These are phyloP conservation scores for Coelinius sp. DNA, from an alignment of 2,888 invertebrate species.

Conservation along the genomic window DNA sequence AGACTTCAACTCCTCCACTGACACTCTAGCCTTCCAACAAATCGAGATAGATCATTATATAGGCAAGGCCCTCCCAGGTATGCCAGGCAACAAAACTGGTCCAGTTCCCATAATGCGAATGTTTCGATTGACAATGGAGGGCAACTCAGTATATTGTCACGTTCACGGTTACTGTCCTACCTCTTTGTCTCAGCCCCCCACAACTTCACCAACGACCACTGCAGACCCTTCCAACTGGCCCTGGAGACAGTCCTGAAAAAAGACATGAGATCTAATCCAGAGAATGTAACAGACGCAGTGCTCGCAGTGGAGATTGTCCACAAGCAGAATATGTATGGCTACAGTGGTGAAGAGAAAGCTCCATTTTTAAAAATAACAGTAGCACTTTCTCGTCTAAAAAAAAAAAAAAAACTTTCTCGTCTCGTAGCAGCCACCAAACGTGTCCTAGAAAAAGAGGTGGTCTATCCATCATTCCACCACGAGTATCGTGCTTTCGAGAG, in stretches of 20 bases:
- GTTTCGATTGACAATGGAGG: constrained; percentile 88
- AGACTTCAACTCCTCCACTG: constrained; percentile 77
- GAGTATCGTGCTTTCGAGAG: constrained; percentile 84
- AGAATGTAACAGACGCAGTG: constrained; percentile 84
- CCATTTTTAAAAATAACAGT: constrained; percentile 89
- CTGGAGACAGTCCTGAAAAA: constrained; percentile 84
- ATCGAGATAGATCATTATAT: constrained; percentile 94
- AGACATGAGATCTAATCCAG: constrained; percentile 86
- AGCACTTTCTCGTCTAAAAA: no score
- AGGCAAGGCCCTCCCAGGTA: constrained; percentile 80
- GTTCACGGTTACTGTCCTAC: constrained; percentile 97
- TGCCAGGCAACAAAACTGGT: constrained; percentile 89
- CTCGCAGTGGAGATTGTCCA: constrained; percentile 86
- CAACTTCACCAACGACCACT: constrained; percentile 77
- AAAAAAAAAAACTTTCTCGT: no score
- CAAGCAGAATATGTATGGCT: constrained; percentile 91
- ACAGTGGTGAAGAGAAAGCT: constrained; percentile 82
- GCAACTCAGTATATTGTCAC: constrained; percentile 97
- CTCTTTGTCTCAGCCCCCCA: constrained; percentile 91
- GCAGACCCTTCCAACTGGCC: constrained; percentile 78
- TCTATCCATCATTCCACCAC: constrained; percentile 74
- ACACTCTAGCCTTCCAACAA: constrained; percentile 90
- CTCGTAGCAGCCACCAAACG: constrained; percentile 89
- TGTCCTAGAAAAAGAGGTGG: constrained; percentile 82
- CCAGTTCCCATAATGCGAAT: constrained; percentile 91